A percentile compares a stretch with the other conserved stretches of the same genome.
phyloP scores from a whole-genome alignment of 2,797 vertebrate genomes.

The Acrocephalus scirpaceus region DNA sequence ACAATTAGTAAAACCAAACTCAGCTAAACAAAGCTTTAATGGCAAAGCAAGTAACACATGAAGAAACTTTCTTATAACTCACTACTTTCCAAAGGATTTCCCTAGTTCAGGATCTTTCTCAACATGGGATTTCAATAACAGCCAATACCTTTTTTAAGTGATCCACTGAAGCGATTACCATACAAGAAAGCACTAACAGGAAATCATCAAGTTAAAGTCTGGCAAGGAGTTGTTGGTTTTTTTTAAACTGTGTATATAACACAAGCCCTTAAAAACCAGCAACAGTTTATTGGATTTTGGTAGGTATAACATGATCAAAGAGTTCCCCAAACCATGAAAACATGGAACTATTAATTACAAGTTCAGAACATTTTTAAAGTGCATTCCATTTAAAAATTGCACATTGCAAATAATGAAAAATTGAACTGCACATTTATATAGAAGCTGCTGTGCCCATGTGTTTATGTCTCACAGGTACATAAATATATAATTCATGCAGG shows the following conservation, averaged over 20 bases:
- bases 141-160: background rate
- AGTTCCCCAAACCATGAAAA: background rate
- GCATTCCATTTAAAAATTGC: background rate
- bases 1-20: background rate
- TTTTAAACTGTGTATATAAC: background rate
- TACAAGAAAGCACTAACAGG: background rate
- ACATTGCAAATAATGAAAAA: background rate
- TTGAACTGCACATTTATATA: background rate
- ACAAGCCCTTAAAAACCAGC: background rate
- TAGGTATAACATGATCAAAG: background rate
- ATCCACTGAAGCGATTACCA: background rate
- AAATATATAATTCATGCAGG: background rate
- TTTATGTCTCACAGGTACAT: background rate
- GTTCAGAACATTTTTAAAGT: background rate
- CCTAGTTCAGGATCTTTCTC: background rate
- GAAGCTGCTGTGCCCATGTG: background rate
- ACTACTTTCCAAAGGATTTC: background rate
- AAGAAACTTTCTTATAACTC: conserved; percentile 8
- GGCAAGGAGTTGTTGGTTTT: background rate
- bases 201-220: background rate
- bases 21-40: background rate
- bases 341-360: background rate
- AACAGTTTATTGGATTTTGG: background rate
- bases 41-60: background rate
- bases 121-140: background rate